These are phyloP conservation scores for Thereva unica DNA, from an alignment of 2,888 invertebrate genomes.

Conservation along the genomic window DNA sequence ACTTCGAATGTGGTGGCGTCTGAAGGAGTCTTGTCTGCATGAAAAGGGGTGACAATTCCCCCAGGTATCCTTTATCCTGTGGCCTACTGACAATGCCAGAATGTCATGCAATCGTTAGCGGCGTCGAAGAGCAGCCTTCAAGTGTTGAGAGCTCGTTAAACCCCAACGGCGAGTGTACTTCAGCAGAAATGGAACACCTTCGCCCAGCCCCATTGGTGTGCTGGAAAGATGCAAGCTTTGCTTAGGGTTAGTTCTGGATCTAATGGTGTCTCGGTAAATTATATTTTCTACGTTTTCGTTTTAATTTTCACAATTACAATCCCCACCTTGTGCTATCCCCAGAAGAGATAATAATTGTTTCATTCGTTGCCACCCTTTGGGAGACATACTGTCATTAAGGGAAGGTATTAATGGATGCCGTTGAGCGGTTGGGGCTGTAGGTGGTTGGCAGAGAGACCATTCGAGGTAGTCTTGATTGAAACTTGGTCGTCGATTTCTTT, in stretches of 20 bases:
- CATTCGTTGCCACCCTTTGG: constrained; percentile 18
- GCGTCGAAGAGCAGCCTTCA: constrained; percentile 22
- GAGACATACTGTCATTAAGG: constrained; percentile 12
- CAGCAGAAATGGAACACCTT: constrained; percentile 14
- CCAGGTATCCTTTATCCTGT: not conserved
- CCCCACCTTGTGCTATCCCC: constrained; percentile 12
- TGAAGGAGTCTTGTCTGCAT: not conserved
- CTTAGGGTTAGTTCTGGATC: not conserved
- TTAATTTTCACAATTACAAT: constrained; percentile 26
- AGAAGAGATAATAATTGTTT: constrained; percentile 21
- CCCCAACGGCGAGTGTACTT: constrained; percentile 17
- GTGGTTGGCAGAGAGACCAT: not conserved
- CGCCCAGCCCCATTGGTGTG: not conserved
- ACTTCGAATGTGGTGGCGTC: not conserved
- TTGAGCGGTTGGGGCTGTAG: not conserved
- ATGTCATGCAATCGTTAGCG: constrained; percentile 21
- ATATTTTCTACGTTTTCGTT: constrained; percentile 28
- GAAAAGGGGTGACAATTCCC: constrained; percentile 2
- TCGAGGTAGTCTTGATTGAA: too few species aligned
- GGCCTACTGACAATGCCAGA: not conserved
- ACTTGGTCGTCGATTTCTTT: too few species aligned
- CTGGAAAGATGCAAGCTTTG: not conserved
- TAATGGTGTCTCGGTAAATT: constrained; percentile 26
- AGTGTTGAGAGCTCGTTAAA: constrained; percentile 25
- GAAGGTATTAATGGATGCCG: constrained; percentile 19